Evolutionary conservation across 1,140 invertebrate genomes (phyloP), one percentile per base, ranked within the genome.

Genomic region (Drosophila kohkoa): DNA sequence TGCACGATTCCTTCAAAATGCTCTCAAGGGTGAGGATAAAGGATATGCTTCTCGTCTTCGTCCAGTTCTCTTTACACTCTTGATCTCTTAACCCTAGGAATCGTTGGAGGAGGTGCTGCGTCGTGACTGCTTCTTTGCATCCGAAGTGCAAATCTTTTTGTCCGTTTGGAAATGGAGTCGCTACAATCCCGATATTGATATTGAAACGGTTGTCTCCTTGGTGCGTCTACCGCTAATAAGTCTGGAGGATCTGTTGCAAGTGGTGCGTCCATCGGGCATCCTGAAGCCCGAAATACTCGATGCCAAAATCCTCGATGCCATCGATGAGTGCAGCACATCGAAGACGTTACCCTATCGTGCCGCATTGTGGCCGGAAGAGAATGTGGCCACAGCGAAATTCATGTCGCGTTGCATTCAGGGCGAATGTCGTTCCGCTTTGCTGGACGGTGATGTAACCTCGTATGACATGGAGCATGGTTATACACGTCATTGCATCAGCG

Each of bases 81-180:
- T 25, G 20, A 0, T 25, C 60, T 78, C 81, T 93, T 65, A 3
- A 8, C 6, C 10, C 35, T 8, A 7, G 94, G 94, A 94, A 87
- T 96, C 96, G 2, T 90, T 98, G 15, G 95, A 95, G 79, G 96
- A 97, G 90, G 94, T 99, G n/a, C 94, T 99, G 41, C 95, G 96
- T 54, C 94, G 98, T 57, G 97, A 99, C 93, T 99, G 98, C 1
- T 99, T 99, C 93, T 99, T 97, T 94, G 98, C 97, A 0, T 95
- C 96, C 3, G 99, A 99, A 93, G 97, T 98, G 25, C 96, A 99
- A 81, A 99, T 99, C 73, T 99, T 99, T 93, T 94, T 95, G 81
- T 96, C 97, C 5, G 96, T 99, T 1, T 94, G 95, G 86, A 94
- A 94, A 54, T 99, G 98, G 98, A 96, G 96, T 69, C 95, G 95